Conservation (phyloP, 2,888 invertebrate genomes). For the Ceraclea dissimilis region DNA sequence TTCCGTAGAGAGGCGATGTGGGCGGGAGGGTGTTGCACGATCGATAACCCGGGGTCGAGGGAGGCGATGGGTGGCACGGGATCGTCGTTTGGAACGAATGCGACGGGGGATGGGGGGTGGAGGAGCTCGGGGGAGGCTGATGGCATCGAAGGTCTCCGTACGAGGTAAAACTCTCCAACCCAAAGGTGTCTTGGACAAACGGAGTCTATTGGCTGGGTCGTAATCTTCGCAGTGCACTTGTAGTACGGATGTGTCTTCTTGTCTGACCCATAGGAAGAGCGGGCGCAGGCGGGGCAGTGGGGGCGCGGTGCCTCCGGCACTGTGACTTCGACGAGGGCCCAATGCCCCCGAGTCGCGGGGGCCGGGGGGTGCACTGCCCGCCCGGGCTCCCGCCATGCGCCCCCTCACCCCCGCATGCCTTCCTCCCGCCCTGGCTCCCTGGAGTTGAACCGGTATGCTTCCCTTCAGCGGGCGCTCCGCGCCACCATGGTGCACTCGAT, state of each 20-base stretch:
- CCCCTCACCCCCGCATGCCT: constrained; percentile 24
- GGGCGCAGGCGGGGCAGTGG: constrained; percentile 65
- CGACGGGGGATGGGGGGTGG: constrained; percentile 19
- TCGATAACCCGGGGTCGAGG: constrained; percentile 4
- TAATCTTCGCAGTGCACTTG: constrained; percentile 83
- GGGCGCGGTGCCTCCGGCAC: constrained; percentile 31
- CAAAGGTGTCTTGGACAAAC: constrained; percentile 70
- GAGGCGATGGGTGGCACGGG: constrained; percentile 25
- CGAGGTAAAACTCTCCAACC: constrained; percentile 80
- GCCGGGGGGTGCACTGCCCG: constrained; percentile 33
- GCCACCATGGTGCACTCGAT: constrained; percentile 26
- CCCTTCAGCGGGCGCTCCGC: constrained; percentile 33
- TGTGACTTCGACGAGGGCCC: constrained; percentile 37
- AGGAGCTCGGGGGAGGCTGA: constrained; percentile 35
- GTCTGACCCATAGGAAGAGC: constrained; percentile 79
- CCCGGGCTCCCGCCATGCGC: constrained; percentile 28
- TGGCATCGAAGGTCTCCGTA: constrained; percentile 55
- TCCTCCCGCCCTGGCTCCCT: constrained; percentile 27
- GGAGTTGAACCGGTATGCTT: constrained; percentile 46
- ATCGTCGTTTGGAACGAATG: constrained; percentile 18
- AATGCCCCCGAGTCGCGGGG: constrained; percentile 30
- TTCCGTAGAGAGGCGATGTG: constrained; percentile 6
- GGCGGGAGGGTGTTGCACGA: constrained; percentile 8
- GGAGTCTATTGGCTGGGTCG: constrained; percentile 77
- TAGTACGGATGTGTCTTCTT: constrained; percentile 71